Evolutionary conservation across 2,888 invertebrate species (phyloP), one percentile per base, ranked within the genome.

Genomic region (Argynnis bischoffii): DNA sequence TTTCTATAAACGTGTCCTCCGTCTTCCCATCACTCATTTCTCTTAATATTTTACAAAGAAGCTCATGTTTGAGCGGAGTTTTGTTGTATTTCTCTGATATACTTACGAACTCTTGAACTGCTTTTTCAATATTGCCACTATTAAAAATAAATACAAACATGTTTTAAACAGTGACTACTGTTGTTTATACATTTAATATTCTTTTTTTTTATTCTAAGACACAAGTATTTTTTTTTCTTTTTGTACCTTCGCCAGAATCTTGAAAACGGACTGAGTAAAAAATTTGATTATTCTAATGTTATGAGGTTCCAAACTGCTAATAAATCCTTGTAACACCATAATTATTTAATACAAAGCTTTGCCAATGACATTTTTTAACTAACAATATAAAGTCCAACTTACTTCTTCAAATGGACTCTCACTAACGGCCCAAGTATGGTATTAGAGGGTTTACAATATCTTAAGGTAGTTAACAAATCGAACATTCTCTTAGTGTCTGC

Each of bases 61-160:
- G 72, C 81, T 95, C 95, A 73, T 95, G 94, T 77, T 95, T 95
- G 13, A 95, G 79, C 0, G 96, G 96, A 0, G 95, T 95, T 73
- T 93, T 94, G 63, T 90, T 93, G 78, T 95, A 94, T 55, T 90
- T 88, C 1, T 85, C 78, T 0, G 93, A 90, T 63, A 94, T 80
- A 0, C 86, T 78, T 18, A 83, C 79, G 76, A 94, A 95, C 68
- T 93, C 93, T n/a, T 89, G 78, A 0, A 95, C 93, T 0, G 95
- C 95, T 31, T 84, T 86, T 70, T 85, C 78, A 26, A 94, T 70
- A 69, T 94, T 86, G 46, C 87, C 83, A 51, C 94, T 94, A 77
- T 15, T 66, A 74, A 60, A 26, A 41, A 51, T 6, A 14, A 53
- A 16, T 6, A 13, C 3, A 16, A 13, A 13, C 6, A 53, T 21